Base-by-base conservation (phyloP, 2,888 invertebrate species). In the Lymantria monacha region DNA sequence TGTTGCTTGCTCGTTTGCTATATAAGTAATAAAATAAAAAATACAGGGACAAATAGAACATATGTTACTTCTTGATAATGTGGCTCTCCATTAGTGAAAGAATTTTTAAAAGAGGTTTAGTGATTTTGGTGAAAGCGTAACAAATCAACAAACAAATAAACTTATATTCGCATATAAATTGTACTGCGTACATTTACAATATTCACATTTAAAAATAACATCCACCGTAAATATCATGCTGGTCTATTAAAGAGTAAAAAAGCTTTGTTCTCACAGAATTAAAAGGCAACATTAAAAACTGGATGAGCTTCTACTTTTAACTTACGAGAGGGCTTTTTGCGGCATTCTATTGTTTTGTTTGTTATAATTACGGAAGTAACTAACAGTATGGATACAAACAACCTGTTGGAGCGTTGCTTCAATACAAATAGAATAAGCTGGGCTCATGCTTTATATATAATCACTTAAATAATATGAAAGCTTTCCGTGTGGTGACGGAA, bases 321-420 rank as follows among this genome's bases (percentile, higher is more conserved):
- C 54, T 56, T 61, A 51, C 52, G 45, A 53, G 61, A 50, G 59
- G 59, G 55, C 44, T 53, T 61, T 65, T 59, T 61, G 49, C 56
- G 50, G 42, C 48, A 47, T 47, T 46, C 54, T 56, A 54, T 66
- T 69, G 63, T 70, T 66, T 67, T 51, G 46, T 51, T 58, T 61
- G 55, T 66, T 59, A 63, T 63, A 59, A 63, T 67, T 64, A 60
- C 63, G 57, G 56, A 57, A 59, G 59, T 57, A 54, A 58, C 52
- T 66, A 63, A 60, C 62, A 66, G 54, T 56, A 57, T 61, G 63
- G 49, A 49, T 55, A 54, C 66, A 38, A 36, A 38, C 38, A 61
- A 66, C 66, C 68, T 66, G 66, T 68, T 64, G 57, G 52, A 53
- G 48, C 50, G 48, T 48, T 50, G 50, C 49, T 51, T 53, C 48